These are phyloP conservation scores for Xanthostigma xanthostigma DNA, from an alignment of 2,888 invertebrate species.

Conservation along the genomic window DNA sequence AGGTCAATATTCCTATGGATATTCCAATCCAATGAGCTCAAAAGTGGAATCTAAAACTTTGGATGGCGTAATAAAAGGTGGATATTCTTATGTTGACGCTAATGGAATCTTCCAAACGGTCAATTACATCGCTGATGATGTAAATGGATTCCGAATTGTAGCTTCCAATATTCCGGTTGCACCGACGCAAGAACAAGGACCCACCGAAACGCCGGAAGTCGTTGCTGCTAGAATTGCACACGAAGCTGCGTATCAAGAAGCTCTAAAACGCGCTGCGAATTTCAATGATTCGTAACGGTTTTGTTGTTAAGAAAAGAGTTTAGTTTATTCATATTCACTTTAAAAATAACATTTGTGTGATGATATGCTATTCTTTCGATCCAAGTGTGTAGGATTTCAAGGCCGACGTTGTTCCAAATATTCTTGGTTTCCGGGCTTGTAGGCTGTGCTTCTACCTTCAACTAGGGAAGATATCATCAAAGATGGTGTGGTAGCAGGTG, in stretches of 20 bases:
- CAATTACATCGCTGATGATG: conserved; percentile 43
- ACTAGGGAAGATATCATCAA: no score
- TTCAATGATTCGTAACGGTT: no score
- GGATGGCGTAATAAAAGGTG: conserved; percentile 46
- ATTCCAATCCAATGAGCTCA: conserved; percentile 45
- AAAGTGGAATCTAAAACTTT: conserved; percentile 44
- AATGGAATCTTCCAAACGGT: conserved; percentile 48
- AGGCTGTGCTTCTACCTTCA: no score
- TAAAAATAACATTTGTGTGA: no score
- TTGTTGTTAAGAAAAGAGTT: no score
- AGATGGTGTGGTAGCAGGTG: no score
- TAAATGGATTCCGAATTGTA: conserved; percentile 47
- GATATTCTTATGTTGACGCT: conserved; percentile 54
- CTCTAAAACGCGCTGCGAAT: conserved; percentile 8
- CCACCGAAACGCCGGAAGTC: conserved; percentile 33
- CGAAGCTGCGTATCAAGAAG: conserved; percentile 33
- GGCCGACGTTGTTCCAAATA: no score
- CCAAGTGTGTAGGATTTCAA: no score
- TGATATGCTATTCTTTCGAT: no score
- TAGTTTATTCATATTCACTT: no score
- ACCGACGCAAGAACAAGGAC: conserved; percentile 19
- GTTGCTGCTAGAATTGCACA: conserved; percentile 34
- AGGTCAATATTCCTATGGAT: conserved; percentile 43
- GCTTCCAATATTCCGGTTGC: conserved; percentile 46
- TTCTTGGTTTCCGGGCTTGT: no score